Conservation (phyloP, 2,113 vertebrate genomes). For the Eidolon helvum region DNA sequence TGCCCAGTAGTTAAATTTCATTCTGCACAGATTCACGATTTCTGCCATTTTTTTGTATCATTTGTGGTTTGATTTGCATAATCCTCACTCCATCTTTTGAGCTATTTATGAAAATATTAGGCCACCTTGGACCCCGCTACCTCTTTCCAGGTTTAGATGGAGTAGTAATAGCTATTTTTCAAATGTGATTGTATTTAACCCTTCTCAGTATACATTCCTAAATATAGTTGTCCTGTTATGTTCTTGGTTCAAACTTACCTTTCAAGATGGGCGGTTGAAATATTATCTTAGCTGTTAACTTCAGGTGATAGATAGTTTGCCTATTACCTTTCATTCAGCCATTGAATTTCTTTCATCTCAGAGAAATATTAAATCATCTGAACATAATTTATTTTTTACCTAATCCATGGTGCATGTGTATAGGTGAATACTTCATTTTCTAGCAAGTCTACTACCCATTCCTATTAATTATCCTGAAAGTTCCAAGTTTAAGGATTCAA, state of each 20-base stretch:
- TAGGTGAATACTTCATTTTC: slow-evolving; percentile 47
- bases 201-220: background rate
- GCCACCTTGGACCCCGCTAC: slow-evolving; percentile 17
- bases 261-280: background rate
- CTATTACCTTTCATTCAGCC: slow-evolving; percentile 54
- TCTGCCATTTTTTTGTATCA: slow-evolving; percentile 53
- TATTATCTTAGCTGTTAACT: slow-evolving; percentile 11
- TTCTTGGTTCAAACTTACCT: background rate
- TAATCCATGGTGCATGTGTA: background rate
- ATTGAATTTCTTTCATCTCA: slow-evolving; percentile 58
- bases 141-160: slow-evolving; percentile 16
- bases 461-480: slow-evolving; percentile 67
- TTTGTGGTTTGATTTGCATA: slow-evolving; percentile 64
- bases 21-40: slow-evolving; percentile 27
- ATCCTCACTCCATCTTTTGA: slow-evolving; percentile 50
- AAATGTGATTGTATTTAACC: slow-evolving; percentile 18
- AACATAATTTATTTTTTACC: slow-evolving; percentile 62
- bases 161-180: slow-evolving; percentile 2
- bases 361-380: slow-evolving; percentile 56
- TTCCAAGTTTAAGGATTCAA: slow-evolving; percentile 30
- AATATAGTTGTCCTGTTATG: background rate
- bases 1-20: slow-evolving; percentile 66
- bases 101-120: slow-evolving; percentile 62
- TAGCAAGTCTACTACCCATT: slow-evolving; percentile 10
- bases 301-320: slow-evolving; percentile 51